These are phyloP conservation scores for Drosophila cognata DNA, from an alignment of 2,888 invertebrate species.

Conservation along the genomic window DNA sequence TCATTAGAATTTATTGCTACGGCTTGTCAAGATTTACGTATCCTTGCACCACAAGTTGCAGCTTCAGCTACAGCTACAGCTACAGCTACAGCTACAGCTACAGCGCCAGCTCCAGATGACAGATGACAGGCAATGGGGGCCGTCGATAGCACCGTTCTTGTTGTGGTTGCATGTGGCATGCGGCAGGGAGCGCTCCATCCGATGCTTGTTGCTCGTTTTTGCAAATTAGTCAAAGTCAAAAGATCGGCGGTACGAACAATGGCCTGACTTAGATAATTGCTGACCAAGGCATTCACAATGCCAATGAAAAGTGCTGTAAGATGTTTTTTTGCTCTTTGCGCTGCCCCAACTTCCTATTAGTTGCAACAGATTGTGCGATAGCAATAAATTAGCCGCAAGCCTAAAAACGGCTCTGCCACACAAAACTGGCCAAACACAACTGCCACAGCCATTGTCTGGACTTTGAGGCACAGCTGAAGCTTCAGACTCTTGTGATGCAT, in stretches of 20 bases:
- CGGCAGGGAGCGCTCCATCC: slow-evolving; percentile 17
- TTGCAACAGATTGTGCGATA: slow-evolving; percentile 75
- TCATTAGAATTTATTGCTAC: slow-evolving; percentile 82
- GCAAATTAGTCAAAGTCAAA: slow-evolving; percentile 80
- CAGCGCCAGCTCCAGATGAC: slow-evolving; percentile 60
- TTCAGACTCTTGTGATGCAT: slow-evolving; percentile 50
- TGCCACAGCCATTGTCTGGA: slow-evolving; percentile 49
- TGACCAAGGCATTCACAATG: slow-evolving; percentile 74
- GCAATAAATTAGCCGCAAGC: slow-evolving; percentile 73
- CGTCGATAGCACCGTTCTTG: slow-evolving; percentile 15
- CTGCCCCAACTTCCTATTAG: slow-evolving; percentile 74
- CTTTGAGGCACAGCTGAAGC: slow-evolving; percentile 3
- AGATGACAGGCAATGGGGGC: slow-evolving; percentile 71
- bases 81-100: slow-evolving; percentile 36
- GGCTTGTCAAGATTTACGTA: slow-evolving; percentile 82
- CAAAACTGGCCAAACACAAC: slow-evolving; percentile 33
- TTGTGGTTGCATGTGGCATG: slow-evolving; percentile 33
- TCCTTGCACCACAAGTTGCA: slow-evolving; percentile 64
- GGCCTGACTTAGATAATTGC: slow-evolving; percentile 77
- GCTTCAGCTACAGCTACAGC: slow-evolving; percentile 40
- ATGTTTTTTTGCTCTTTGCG: slow-evolving; percentile 29
- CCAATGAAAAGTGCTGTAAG: slow-evolving; percentile 67
- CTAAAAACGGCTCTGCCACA: slow-evolving; percentile 25
- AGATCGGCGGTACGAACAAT: slow-evolving; percentile 70
- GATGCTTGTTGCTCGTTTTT: slow-evolving; percentile 42